These are phyloP conservation scores for Metallyticus violacea DNA, from an alignment of 2,888 invertebrate species.

Conservation along the genomic window DNA sequence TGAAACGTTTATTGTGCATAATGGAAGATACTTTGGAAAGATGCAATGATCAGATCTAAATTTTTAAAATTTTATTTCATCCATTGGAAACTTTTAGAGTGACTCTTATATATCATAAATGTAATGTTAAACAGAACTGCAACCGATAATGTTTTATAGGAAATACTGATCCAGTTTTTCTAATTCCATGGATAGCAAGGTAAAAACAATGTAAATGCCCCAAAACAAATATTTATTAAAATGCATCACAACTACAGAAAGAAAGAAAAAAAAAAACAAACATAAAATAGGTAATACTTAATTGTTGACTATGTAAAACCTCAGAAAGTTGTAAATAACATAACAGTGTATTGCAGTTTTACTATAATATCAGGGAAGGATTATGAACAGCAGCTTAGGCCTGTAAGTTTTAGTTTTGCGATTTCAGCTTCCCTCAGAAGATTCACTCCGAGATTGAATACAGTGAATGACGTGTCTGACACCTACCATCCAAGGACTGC, in stretches of 20 bases:
- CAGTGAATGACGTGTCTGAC: slow-evolving; percentile 57
- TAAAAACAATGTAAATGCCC: background rate
- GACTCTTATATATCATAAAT: no score
- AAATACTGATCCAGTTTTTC: no score
- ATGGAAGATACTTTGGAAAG: no score
- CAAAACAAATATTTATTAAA: background rate
- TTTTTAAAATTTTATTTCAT: background rate
- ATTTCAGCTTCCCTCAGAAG: background rate
- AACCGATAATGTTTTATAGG: no score
- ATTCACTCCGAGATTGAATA: background rate
- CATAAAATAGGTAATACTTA: no score
- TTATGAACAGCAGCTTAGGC: background rate
- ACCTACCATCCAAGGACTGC: slow-evolving; percentile 61
- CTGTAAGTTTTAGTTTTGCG: background rate
- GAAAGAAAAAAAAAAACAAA: background rate
- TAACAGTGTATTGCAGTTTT: background rate
- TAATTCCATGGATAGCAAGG: background rate
- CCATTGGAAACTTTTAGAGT: background rate
- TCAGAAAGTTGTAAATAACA: background rate
- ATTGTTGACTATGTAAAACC: no score
- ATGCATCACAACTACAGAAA: background rate
- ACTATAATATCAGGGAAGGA: background rate
- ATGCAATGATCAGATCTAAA: no score
- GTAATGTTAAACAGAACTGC: no score
- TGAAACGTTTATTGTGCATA: no score